Evolutionary conservation across 2,888 invertebrate species (phyloP).

Genomic region (Andrena trimmerana): DNA sequence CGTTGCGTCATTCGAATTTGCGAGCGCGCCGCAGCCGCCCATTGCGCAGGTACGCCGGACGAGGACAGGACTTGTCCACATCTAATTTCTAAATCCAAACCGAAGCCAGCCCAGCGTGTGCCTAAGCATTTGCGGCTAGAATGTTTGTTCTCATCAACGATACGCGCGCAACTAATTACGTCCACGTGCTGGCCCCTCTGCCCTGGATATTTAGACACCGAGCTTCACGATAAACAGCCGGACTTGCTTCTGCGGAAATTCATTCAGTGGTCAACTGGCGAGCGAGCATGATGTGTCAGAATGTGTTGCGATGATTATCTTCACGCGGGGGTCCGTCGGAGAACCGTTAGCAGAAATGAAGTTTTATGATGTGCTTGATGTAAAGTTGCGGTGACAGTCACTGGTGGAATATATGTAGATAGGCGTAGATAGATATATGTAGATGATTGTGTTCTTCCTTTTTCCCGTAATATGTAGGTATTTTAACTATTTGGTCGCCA

Average conservation of each 20-base stretch:
- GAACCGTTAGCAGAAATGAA: no score
- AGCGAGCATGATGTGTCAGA: background rate
- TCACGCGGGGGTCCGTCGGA: background rate
- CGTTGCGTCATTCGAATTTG: constrained; percentile 75
- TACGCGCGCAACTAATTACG: constrained; percentile 54
- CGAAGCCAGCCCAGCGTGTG: constrained; percentile 25
- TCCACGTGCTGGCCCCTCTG: constrained; percentile 26
- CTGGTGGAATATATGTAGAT: no score
- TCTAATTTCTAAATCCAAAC: constrained; percentile 67
- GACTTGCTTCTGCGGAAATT: constrained; percentile 21
- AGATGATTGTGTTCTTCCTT: no score
- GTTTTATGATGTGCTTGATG: no score
- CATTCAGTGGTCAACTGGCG: constrained; percentile 27
- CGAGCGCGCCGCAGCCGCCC: constrained; percentile 71
- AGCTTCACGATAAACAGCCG: background rate
- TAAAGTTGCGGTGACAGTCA: no score
- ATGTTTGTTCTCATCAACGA: constrained; percentile 65
- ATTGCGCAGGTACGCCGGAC: constrained; percentile 3
- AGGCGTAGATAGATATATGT: no score
- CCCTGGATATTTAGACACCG: constrained; percentile 35
- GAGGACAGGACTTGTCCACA: constrained; percentile 23
- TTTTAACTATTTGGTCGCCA: no score
- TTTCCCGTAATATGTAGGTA: no score
- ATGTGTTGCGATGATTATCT: background rate
- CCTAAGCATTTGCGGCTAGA: constrained; percentile 46